Percentiles rank a stretch among this genome's conserved stretches.
phyloP scores from a whole-genome alignment of 2,113 vertebrate genomes.

The Ovis canadensis region DNA sequence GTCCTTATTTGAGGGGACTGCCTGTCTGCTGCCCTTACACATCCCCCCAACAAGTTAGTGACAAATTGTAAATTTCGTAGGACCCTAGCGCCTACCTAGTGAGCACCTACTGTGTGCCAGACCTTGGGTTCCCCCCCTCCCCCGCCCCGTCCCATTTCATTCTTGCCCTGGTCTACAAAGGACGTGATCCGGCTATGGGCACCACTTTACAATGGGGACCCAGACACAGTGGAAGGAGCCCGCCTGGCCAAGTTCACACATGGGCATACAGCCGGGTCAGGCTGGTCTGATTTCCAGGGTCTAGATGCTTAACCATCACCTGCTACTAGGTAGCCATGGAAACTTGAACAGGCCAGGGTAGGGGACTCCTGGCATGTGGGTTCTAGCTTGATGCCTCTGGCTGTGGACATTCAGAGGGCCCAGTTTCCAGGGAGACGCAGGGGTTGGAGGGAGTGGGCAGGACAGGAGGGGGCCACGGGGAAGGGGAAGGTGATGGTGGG shows the following conservation, averaged over 20 bases:
- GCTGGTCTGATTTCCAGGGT: not conserved
- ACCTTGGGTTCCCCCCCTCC: no score
- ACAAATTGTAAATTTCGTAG: fast-evolving
- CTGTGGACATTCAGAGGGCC: not conserved
- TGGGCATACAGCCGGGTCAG: not conserved
- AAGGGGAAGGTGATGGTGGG: not conserved
- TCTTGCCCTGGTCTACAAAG: not conserved
- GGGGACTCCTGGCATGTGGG: not conserved
- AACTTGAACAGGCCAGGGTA: not conserved
- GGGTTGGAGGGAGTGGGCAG: not conserved
- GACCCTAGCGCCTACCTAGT: fast-evolving
- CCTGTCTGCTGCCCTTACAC: not conserved
- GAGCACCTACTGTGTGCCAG: not conserved
- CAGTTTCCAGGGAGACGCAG: not conserved
- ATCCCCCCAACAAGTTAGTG: not conserved
- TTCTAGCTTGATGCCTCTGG: not conserved
- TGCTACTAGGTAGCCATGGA: not conserved
- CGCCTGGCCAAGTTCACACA: not conserved
- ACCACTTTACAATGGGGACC: not conserved
- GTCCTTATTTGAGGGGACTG: not conserved
- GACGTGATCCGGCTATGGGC: not conserved
- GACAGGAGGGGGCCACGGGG: not conserved
- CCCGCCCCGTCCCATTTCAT: not conserved
- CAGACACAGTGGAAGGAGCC: not conserved
- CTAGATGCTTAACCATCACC: not conserved